Evolutionary conservation across 1,140 invertebrate species (phyloP).

Genomic region (Proales similis): DNA sequence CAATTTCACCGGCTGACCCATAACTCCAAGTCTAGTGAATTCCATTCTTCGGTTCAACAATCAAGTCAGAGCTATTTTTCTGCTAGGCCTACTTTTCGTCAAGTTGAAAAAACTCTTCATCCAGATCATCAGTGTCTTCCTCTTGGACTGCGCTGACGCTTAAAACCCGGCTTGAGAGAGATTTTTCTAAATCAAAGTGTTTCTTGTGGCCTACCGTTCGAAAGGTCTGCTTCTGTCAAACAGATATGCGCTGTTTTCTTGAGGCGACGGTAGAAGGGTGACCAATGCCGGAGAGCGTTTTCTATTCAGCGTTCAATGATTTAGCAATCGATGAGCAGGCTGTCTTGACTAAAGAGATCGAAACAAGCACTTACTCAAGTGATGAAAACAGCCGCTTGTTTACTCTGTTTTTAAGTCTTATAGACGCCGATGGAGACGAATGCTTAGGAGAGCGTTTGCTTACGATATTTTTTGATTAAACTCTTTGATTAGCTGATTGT

Average conservation of each 20-base stretch:
- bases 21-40: constrained; percentile 49
- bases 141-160: constrained; percentile 39
- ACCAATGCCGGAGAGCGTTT: constrained; percentile 51
- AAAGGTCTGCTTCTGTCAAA: constrained; percentile 39
- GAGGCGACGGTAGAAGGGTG: constrained; percentile 48
- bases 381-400: too few species aligned
- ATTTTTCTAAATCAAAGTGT: constrained; percentile 11
- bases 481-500: constrained; percentile 17
- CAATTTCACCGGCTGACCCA: constrained; percentile 45
- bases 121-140: neutral
- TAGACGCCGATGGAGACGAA: too few species aligned
- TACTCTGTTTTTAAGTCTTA: too few species aligned
- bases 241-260: constrained; percentile 49
- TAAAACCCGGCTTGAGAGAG: constrained; percentile 40
- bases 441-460: too few species aligned
- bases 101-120: neutral
- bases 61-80: neutral
- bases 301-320: constrained; percentile 43
- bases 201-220: neutral
- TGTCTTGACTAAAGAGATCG: too few species aligned
- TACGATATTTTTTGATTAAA: constrained; percentile 30
- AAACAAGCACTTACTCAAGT: too few species aligned
- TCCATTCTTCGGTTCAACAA: neutral
- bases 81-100: constrained; percentile 37
- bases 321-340: too few species aligned